A percentile compares a stretch with the other conserved stretches of the same genome.
phyloP scores from a whole-genome alignment of 1,140 invertebrate genomes.

The Drosophila nikananu region DNA sequence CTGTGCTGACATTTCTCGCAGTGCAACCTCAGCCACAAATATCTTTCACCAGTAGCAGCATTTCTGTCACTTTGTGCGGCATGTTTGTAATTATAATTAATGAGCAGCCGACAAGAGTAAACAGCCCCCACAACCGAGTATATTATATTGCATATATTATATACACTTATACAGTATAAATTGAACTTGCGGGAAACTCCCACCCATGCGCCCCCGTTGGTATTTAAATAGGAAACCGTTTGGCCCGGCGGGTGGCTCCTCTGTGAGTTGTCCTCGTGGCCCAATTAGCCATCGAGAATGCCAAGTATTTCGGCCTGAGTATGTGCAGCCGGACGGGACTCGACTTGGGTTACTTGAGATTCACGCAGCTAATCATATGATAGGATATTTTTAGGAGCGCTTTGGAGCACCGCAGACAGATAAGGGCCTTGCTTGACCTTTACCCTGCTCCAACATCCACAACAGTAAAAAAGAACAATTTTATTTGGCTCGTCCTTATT shows the following conservation, averaged over 20 bases:
- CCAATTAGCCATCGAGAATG: constrained; percentile 58
- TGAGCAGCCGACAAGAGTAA: constrained; percentile 59
- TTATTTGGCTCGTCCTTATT: constrained; percentile 48
- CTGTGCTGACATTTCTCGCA: neutral
- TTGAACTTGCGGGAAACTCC: constrained; percentile 14
- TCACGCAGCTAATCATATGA: constrained; percentile 17
- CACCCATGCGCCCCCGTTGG: neutral
- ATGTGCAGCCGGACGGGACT: constrained; percentile 10
- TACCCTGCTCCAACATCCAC: neutral
- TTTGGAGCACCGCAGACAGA: constrained; percentile 19
- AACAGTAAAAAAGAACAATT: constrained; percentile 10
- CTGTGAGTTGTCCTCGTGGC: constrained; percentile 22
- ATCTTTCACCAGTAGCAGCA: constrained; percentile 21
- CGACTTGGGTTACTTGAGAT: constrained; percentile 20
- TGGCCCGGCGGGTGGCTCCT: constrained; percentile 28
- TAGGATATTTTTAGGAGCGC: constrained; percentile 30
- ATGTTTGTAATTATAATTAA: constrained; percentile 79
- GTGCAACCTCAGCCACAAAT: constrained; percentile 16
- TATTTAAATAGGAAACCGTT: constrained; percentile 37
- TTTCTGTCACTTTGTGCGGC: constrained; percentile 44
- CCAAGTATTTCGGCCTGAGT: constrained; percentile 5
- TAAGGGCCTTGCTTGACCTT: constrained; percentile 18
- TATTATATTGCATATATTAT: neutral
- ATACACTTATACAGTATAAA: neutral
- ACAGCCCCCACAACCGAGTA: constrained; percentile 17